Base-by-base conservation (phyloP, 1,140 invertebrate species). In the Vanessa atalanta region DNA sequence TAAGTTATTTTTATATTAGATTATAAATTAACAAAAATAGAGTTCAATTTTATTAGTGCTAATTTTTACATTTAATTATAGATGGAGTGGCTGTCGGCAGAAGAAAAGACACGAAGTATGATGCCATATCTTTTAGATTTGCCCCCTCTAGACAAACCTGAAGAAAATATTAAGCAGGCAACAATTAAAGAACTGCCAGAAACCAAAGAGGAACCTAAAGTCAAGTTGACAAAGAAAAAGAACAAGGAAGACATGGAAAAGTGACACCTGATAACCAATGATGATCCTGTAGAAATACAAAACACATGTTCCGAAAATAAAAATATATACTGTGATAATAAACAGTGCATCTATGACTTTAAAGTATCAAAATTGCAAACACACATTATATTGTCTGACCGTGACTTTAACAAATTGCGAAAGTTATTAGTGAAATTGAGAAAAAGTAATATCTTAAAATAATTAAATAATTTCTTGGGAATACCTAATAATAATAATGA, bases 61-160 rank as follows among this genome's bases (percentile, higher is more conserved):
- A 31, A 31, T 31, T 51, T 51, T 14, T 51, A 11, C 11, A 23
- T 72, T 43, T 3, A 55, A 73, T 80, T 75, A 47, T 73, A 91
- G 88, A 92, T 92, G 90, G 88, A 88, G 67, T 92, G 90, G 90
- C 65, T 92, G 14, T 92, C 90, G 0, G 72, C 77, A 2, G 90
- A 92, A 75, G 90, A 92, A 50, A 91, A 90, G 64, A 80, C 83
- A 0, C 79, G 88, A 9, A 90, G 84, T 55, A 92, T 90, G 88
- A 87, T 92, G 84, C 90, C 88, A 9, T 92, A 92, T 68, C 80
- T 92, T 3, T 67, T 89, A 20, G 84, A 91, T 43, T 75, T 91
- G 37, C 89, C 89, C 0, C 88, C 87, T 15, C 50, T 89, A n/a
- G 87, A 89, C 43, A 77, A 73, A 57, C 12, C 53, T 1, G 69